phyloP scores from a whole-genome alignment of 2,888 invertebrate genomes.

The Cerastis rubricosa region DNA sequence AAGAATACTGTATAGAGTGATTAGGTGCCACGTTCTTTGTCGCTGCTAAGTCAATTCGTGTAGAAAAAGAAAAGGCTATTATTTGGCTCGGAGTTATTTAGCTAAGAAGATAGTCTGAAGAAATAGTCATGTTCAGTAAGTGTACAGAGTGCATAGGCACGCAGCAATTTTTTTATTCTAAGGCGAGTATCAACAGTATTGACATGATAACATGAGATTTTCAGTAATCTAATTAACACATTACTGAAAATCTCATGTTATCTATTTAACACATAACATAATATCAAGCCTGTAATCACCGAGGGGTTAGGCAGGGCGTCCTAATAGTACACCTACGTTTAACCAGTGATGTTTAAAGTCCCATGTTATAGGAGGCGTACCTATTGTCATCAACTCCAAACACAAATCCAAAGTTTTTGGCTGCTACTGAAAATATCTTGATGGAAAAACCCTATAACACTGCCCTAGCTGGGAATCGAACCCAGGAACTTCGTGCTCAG shows the following conservation, averaged over 20 bases:
- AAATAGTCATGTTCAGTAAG: neutral
- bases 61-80: neutral
- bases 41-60: neutral
- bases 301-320: neutral
- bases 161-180: neutral
- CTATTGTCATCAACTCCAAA: neutral
- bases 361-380: neutral
- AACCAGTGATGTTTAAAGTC: fast-evolving
- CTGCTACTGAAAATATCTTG: neutral
- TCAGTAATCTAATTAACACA: neutral
- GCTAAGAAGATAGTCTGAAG: neutral
- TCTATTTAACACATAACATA: no score
- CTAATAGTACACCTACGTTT: neutral
- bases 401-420: neutral
- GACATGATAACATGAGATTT: neutral
- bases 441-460: neutral
- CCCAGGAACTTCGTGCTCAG: neutral
- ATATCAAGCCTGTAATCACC: neutral
- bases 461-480: neutral
- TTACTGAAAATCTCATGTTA: no score
- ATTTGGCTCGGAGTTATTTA: neutral
- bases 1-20: conserved; percentile 21
- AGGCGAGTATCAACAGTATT: neutral
- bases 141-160: neutral
- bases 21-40: conserved; percentile 8